Evolutionary conservation across 2,888 invertebrate genomes (phyloP), one percentile per base, ranked within the genome.

Genomic region (Cosmia pyralina): DNA sequence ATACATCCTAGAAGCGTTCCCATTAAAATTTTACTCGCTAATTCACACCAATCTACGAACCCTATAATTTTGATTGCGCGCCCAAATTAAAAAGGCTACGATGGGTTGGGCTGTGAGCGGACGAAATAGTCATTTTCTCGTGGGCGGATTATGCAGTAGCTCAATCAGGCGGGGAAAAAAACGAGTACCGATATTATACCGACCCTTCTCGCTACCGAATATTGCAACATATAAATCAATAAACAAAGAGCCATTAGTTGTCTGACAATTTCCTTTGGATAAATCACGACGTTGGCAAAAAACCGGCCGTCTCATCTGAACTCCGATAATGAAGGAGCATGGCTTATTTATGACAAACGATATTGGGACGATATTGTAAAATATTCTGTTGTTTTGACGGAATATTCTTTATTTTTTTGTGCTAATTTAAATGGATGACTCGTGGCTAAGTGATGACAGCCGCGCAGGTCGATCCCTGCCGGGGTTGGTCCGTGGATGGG

Each of bases 211-310:
- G 95, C 96, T 96, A 95, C 95, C 94, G 95, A 95, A 95, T 95
- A 95, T 95, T 94, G 93, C 93, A 89, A 91, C 90, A 90, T 92
- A 95, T 95, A 95, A 95, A 95, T 96, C 95, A 95, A 95, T 95
- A 95, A 94, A 95, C 95, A 95, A 95, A 95, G 95, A 95, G 86
- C 93, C 95, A 95, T 95, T 95, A 94, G 94, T 93, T 95, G 95
- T 94, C 95, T 93, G 92, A 94, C 95, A 94, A 94, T 95, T 95
- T 96, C 95, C 95, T 94, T 91, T 93, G 95, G 94, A 94, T 95
- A 95, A 95, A 95, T 95, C 95, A 95, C 95, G 92, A 84, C 57
- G 77, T 77, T 81, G 81, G 88, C 88, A 93, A 94, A 94, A 95
- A 95, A 93, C 90, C 88, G 90, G 90, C 86, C 81, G 86, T 90